Evolutionary conservation across 1,140 invertebrate species (phyloP), one percentile per base, ranked within the genome.

Genomic region (Cecropterus lyciades): DNA sequence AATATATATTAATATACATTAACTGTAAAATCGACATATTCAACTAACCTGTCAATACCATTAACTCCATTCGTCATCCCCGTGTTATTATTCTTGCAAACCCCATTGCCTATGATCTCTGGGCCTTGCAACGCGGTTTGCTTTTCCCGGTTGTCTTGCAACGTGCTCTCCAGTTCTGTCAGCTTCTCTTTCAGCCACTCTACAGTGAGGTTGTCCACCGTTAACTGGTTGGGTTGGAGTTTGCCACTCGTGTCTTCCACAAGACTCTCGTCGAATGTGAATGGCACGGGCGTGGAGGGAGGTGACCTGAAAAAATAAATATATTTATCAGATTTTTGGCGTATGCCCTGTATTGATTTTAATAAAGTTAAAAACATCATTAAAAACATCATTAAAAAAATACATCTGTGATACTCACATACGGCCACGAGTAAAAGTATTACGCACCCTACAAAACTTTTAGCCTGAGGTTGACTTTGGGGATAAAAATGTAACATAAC

Each of bases 161-260:
- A 90, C 16, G 93, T 92, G 11, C 92, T 91, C 88, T 98, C 97
- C 46, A 98, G 84, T 70, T 98, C 97, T 1, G 92, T 93, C 30
- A 97, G 84, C 69, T 96, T 96, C 63, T 94, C 95, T 69, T 96
- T 94, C 33, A 98, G 84, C 95, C 96, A 97, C 71, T 98, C 97
- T 37, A 98, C 95, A 0, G 98, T 99, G 10, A 98, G 93, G 86
- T 98, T 98, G 89, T 99, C 97, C 0, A 98, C 96, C 0, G 97
- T 97, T 43, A 99, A 82, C 78, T 96, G 95, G 89, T 97, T 97
- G 6, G 96, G 95, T 72, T 95, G 93, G 13, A 98, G 93, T 85
- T 96, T 97, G 11, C 96, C 96, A 30, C 96, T 96, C 15, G 95
- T 96, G 72, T 97, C 96, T 77, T 98, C 96, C 1, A 98, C 95